Evolutionary conservation across 2,113 vertebrate genomes (phyloP), one percentile per base, ranked within the genome.

Genomic region (Gadus macrocephalus): DNA sequence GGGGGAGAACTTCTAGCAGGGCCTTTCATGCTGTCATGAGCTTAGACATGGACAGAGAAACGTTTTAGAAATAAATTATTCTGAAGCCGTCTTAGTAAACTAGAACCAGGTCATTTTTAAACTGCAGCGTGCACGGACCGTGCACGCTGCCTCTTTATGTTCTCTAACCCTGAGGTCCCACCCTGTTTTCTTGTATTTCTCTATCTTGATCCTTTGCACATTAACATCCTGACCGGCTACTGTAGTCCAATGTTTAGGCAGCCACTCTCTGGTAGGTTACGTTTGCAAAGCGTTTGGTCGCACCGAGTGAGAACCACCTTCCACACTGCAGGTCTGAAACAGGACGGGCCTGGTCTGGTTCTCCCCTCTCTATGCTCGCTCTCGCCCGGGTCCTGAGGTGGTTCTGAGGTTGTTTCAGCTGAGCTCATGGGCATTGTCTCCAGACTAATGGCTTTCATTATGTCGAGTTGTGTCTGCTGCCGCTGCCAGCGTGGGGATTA

Each of bases 381-480:
- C 59, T 20, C 25, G 3, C 15, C 61, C 15, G 3, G 62, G 3
- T 68, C 76, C 70, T 67, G 68, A 71, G 71, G 31, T 62, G 67
- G 58, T 59, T 81, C 72, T 62, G 62, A 69, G 59, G 28, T 56
- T 62, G 71, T 86, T 83, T 80, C 64, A 83, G 74, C 76, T 81
- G 74, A 67, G 63, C 66, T 86, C 84, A 79, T 76, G 81, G 77
- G 81, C 73, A 77, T 88, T 84, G 86, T 89, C 79, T 89, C 69
- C 72, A 83, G 73, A 80, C 84, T 90, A 89, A 90, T 91, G 79
- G 87, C 85, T 81, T 87, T 89, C 77, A 89, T 89, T 90, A 89
- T 85, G 79, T 79, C 74, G 69, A 83, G 84, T 77, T 82, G 72
- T 78, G 75, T 88, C 81, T 77, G 63, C 75, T 75, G 74, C 63